A percentile compares a stretch with the other conserved stretches of the same genome.
Conservation (phyloP, 2,797 vertebrate species). For the Oryzias sinensis region DNA sequence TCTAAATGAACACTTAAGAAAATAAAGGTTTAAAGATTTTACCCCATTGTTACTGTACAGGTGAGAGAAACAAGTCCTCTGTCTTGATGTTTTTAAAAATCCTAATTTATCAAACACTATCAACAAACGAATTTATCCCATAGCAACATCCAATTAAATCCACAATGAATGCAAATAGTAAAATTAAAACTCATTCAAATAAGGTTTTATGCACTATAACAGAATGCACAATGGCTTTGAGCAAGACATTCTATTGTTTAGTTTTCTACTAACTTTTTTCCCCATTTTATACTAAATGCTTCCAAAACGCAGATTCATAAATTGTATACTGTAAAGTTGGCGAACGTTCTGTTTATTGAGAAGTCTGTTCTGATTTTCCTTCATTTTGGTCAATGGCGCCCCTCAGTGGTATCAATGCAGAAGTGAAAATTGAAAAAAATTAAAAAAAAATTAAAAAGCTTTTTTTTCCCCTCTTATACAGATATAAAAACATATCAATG, state of each 20-base stretch:
- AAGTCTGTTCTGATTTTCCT: not conserved
- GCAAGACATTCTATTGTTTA: not conserved
- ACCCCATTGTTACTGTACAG: too few species aligned
- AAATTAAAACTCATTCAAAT: not conserved
- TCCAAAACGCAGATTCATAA: not conserved
- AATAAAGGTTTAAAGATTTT: not conserved
- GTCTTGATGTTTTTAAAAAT: not conserved
- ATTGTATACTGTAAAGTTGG: not conserved
- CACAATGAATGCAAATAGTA: not conserved
- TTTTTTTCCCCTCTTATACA: too few species aligned
- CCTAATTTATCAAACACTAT: not conserved
- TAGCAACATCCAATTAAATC: too few species aligned
- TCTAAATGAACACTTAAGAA: not conserved
- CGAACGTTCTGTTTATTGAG: not conserved
- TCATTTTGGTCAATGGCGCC: slow-evolving; percentile 65
- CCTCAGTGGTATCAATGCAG: slow-evolving; percentile 45
- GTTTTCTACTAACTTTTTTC: not conserved
- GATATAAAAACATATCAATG: too few species aligned
- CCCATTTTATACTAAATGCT: not conserved
- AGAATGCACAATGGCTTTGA: not conserved
- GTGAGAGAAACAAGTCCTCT: too few species aligned
- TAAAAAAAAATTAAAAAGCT: too few species aligned
- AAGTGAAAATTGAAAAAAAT: slow-evolving; percentile 22
- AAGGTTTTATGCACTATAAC: not conserved
- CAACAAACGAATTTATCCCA: not conserved